These are phyloP conservation scores for Macrobrachium rosenbergii DNA, from an alignment of 1,140 invertebrate species.

Conservation along the genomic window DNA sequence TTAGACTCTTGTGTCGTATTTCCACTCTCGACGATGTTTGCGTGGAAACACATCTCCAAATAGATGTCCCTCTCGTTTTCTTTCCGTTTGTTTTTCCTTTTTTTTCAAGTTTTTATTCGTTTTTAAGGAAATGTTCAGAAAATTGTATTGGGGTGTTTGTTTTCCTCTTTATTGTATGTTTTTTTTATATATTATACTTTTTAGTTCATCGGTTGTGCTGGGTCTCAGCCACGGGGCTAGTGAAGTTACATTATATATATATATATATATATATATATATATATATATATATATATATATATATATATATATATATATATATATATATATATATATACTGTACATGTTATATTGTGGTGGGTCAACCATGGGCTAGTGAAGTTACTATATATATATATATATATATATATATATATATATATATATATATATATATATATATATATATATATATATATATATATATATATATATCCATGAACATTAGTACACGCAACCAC, in stretches of 20 bases:
- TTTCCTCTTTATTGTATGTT: not conserved
- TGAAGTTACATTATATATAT: not conserved
- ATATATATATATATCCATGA: constrained; percentile 3
- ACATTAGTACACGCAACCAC: too few relatives aligned
- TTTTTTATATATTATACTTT: too few relatives aligned
- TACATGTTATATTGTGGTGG: too few relatives aligned
- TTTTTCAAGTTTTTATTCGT: not conserved
- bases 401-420: too few relatives aligned
- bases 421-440: constrained; percentile 12
- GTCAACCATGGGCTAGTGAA: too few relatives aligned
- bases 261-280: not conserved
- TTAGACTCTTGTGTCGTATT: not conserved
- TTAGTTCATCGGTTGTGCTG: too few relatives aligned
- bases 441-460: constrained; percentile 7
- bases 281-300: not conserved
- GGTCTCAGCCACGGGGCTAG: too few relatives aligned
- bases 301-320: constrained; percentile 25
- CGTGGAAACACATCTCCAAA: not conserved
- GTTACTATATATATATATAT: too few relatives aligned
- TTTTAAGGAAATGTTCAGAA: too few relatives aligned
- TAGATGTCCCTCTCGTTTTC: not conserved
- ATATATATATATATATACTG: not conserved
- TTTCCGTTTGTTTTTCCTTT: not conserved
- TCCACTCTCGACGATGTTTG: not conserved
- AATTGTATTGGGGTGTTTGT: not conserved